A percentile compares a stretch with the other conserved stretches of the same genome.
Evolutionary conservation across 2,113 vertebrate genomes (phyloP).

Genomic region (Kryptolebias marmoratus): DNA sequence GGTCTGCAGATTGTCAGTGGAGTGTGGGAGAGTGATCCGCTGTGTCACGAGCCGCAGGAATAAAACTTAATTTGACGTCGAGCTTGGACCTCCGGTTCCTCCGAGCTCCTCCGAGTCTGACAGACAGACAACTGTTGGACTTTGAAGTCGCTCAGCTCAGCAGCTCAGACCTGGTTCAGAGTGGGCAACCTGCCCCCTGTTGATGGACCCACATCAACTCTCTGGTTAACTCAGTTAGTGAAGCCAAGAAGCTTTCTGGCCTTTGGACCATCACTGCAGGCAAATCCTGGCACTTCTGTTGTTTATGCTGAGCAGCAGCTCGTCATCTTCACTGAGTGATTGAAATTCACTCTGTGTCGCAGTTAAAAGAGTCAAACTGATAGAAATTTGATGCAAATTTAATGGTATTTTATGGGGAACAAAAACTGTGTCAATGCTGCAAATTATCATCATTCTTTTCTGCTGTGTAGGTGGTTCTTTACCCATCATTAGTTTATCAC

Average conservation of each 20-base stretch:
- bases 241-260: constrained; percentile 49
- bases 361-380: constrained; percentile 5
- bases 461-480: background rate
- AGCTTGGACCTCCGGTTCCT: constrained; percentile 41
- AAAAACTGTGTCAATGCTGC: background rate
- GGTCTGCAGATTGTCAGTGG: constrained; percentile 31
- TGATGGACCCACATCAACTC: constrained; percentile 44
- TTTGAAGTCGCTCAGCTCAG: constrained; percentile 41
- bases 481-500: background rate
- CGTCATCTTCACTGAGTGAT: constrained; percentile 19
- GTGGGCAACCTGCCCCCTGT: constrained; percentile 47
- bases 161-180: constrained; percentile 21
- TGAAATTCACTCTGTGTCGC: constrained; percentile 17
- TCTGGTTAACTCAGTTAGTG: constrained; percentile 13
- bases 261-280: constrained; percentile 34
- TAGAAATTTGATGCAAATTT: background rate
- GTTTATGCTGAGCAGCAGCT: constrained; percentile 18
- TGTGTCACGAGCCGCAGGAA: constrained; percentile 34
- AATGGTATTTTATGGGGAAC: constrained; percentile 6
- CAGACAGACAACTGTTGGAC: constrained; percentile 38
- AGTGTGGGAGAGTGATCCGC: constrained; percentile 18
- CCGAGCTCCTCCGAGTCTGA: constrained; percentile 45
- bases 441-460: constrained; percentile 3
- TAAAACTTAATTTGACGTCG: constrained; percentile 46
- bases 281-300: constrained; percentile 7